Conservation (phyloP, 1,140 invertebrate genomes). For the Ctenoplectra terminalis region DNA sequence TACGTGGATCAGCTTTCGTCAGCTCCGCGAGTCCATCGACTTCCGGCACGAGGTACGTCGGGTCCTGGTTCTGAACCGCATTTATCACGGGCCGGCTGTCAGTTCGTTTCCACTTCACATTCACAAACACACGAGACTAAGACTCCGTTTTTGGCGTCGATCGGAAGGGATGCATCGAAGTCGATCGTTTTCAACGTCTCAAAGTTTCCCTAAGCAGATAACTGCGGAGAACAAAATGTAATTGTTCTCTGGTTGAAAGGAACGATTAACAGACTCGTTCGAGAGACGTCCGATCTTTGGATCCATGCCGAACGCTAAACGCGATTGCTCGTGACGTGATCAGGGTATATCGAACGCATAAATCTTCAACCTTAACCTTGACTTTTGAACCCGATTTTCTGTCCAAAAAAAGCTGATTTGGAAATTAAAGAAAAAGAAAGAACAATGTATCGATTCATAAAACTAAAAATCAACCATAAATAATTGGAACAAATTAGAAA, state of each 20-base stretch:
- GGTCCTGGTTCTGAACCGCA: conserved; percentile 69
- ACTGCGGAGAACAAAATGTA: too few species aligned
- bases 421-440: too few species aligned
- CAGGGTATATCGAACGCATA: conserved; percentile 52
- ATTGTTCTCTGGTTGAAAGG: not conserved
- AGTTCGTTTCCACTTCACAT: conserved; percentile 29
- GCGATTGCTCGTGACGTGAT: conserved; percentile 49
- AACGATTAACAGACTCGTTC: conserved; percentile 2
- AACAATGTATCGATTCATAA: too few species aligned
- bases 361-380: conserved; percentile 68
- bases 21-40: conserved; percentile 73
- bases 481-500: not conserved
- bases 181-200: not conserved
- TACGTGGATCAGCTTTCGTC: conserved; percentile 69
- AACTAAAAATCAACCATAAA: not conserved
- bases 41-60: conserved; percentile 61
- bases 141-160: not conserved
- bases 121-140: too few species aligned
- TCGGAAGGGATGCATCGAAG: conserved; percentile 15
- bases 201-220: not conserved
- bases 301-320: conserved; percentile 59
- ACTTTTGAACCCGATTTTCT: not conserved
- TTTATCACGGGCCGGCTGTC: conserved; percentile 63
- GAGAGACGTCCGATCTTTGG: conserved; percentile 58
- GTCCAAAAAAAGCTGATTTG: not conserved